phyloP scores from a whole-genome alignment of 2,797 vertebrate species.

The Darevskia mixta region DNA sequence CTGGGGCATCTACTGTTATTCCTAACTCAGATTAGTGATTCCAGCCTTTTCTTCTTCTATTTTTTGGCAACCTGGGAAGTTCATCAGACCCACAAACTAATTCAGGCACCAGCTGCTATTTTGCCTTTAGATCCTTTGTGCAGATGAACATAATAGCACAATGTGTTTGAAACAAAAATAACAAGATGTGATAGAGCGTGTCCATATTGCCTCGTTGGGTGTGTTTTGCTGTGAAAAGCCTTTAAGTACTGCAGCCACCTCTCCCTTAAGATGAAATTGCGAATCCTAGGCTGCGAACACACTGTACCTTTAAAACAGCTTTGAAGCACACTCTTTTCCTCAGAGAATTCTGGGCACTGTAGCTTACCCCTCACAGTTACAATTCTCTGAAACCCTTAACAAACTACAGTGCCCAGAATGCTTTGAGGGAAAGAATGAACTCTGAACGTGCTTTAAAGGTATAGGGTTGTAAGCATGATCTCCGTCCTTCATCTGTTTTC shows the following conservation, averaged over 20 bases:
- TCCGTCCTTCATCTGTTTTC: neutral
- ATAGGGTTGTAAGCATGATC: neutral
- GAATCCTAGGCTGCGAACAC: neutral
- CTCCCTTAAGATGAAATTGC: neutral
- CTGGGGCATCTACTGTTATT: conserved; percentile 60
- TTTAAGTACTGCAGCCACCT: conserved; percentile 16
- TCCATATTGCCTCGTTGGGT: conserved; percentile 39
- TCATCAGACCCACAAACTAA: conserved; percentile 64
- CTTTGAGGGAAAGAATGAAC: no score
- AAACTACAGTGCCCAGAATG: neutral
- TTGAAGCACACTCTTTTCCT: no score
- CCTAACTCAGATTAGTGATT: conserved; percentile 56
- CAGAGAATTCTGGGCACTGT: no score
- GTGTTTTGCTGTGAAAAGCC: neutral
- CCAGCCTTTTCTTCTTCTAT: conserved; percentile 23
- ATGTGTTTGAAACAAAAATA: conserved; percentile 65
- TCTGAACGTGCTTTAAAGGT: no score
- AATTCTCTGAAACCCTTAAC: conserved; percentile 29
- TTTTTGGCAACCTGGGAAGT: conserved; percentile 60
- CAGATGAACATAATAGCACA: conserved; percentile 57
- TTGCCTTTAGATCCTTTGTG: conserved; percentile 48
- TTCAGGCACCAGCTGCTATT: conserved; percentile 60
- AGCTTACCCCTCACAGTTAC: no score
- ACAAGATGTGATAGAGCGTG: conserved; percentile 64
- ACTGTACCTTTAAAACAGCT: no score